A percentile compares a stretch with the other conserved stretches of the same genome.
Conservation (phyloP, 2,888 invertebrate species). For the Eupithecia centaureata region DNA sequence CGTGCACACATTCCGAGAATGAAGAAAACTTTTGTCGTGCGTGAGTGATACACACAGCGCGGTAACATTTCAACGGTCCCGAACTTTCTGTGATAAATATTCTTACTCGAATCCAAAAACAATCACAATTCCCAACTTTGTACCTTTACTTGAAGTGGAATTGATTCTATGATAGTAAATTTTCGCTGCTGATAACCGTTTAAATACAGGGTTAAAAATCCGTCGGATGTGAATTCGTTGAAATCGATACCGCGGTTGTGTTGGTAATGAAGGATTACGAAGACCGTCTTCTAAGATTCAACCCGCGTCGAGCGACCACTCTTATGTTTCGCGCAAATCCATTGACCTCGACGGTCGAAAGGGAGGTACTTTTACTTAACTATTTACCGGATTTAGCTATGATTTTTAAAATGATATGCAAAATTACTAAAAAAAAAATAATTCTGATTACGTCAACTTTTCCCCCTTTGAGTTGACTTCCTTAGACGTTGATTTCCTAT, state of each 20-base stretch:
- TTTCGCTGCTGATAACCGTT: background rate
- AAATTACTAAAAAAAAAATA: no score
- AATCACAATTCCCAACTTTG: background rate
- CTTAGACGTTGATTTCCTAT: no score
- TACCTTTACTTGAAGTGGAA: background rate
- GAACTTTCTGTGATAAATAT: background rate
- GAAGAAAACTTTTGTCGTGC: slow-evolving; percentile 43
- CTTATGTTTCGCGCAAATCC: slow-evolving; percentile 53
- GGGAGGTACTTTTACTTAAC: slow-evolving; percentile 25
- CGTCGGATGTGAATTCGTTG: background rate
- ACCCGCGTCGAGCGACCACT: slow-evolving; percentile 59
- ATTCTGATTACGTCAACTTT: no score
- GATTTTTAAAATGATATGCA: no score
- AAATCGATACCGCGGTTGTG: slow-evolving; percentile 47
- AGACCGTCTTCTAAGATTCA: slow-evolving; percentile 61
- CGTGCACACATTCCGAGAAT: slow-evolving; percentile 59
- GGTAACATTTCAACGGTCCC: slow-evolving; percentile 8
- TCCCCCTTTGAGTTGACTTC: no score
- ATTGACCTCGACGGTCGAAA: slow-evolving; percentile 44
- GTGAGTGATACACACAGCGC: slow-evolving; percentile 31
- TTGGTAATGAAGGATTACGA: slow-evolving; percentile 64
- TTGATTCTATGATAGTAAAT: background rate
- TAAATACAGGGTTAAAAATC: background rate
- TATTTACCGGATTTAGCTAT: background rate
- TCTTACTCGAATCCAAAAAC: background rate